Evolutionary conservation across 2,797 vertebrate species (phyloP), one percentile per base, ranked within the genome.

Genomic region (Clangula hyemalis): DNA sequence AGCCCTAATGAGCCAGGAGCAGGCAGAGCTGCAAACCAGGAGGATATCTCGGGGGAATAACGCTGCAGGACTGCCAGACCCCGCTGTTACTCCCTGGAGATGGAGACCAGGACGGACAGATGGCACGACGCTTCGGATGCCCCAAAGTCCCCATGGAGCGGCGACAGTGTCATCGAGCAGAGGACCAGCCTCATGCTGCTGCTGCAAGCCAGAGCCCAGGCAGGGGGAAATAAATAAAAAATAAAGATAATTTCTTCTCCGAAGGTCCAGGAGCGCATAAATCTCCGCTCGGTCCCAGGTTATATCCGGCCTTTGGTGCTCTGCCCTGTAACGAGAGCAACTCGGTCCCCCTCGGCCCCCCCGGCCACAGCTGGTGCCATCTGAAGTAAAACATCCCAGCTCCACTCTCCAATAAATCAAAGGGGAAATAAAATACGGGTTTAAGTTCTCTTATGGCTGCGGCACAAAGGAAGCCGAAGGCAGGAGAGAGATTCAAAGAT

Each of bases 341-440:
- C 39, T 93, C 6, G 0, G 61, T 45, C 62, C 85, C 76, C 34
- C 65, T 61, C 10, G 0, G 0, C 19, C 28, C 28, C 62, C 72
- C 68, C 18, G 10, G 43, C 36, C 57, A 28, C 28, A 13, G 61
- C 89, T 38, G 71, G 86, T 93, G 91, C 90, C 79, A 90, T 88
- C 95, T 85, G 90, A 96, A 89, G 89, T 73, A 84, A 72, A 94
- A 92, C 92, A 92, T 81, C 90, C 90, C 78, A 57, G 73, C 62
- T 92, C 64, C 22, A 2, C 87, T 53, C 38, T 75, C 69, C 32
- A 93, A 97, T 96, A 97, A 97, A 97, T 97, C 97, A 97, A 88
- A 68, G 69, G 69, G 57, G 93, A 84, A 91, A 89, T 77, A 92
- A 94, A 90, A 57, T 30, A 57, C 88, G 87, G 93, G 34, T 95